A percentile compares a stretch with the other conserved stretches of the same genome.
phyloP scores from a whole-genome alignment of 2,797 vertebrate species.

The Propithecus perrieri region DNA sequence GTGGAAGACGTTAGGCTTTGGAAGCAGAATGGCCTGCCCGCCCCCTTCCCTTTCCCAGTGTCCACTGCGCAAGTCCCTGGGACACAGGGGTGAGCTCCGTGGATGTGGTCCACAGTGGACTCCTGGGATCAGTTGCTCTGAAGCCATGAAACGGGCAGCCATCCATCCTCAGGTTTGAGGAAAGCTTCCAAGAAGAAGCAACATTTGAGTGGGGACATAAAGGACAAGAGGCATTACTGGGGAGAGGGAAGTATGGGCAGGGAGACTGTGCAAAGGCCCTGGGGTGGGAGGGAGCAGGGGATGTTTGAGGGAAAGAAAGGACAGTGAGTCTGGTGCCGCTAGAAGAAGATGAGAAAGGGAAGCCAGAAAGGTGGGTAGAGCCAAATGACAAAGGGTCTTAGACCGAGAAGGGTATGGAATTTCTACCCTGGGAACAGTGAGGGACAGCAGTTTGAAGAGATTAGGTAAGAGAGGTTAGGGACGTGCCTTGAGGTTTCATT shows the following conservation, averaged over 20 bases:
- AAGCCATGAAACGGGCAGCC: neutral
- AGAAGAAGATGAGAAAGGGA: neutral
- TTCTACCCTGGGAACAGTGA: neutral
- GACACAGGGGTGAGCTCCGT: neutral
- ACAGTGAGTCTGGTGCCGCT: neutral
- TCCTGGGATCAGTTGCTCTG: neutral
- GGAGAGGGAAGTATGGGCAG: neutral
- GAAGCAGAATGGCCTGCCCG: neutral
- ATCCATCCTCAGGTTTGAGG: neutral
- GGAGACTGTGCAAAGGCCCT: slow-evolving; percentile 5
- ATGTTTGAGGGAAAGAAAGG: neutral
- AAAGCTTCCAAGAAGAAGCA: neutral
- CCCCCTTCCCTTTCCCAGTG: neutral
- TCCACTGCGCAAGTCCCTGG: neutral
- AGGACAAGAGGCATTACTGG: neutral
- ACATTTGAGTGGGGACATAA: neutral
- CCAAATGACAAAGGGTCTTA: neutral
- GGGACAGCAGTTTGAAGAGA: neutral
- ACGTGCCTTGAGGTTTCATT: neutral
- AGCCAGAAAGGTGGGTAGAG: neutral
- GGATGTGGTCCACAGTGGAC: neutral
- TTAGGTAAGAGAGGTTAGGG: neutral
- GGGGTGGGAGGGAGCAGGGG: neutral
- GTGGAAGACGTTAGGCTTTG: neutral
- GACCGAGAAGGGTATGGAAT: neutral